phyloP scores from a whole-genome alignment of 2,888 invertebrate species.

The Caradrina clavipalpis region DNA sequence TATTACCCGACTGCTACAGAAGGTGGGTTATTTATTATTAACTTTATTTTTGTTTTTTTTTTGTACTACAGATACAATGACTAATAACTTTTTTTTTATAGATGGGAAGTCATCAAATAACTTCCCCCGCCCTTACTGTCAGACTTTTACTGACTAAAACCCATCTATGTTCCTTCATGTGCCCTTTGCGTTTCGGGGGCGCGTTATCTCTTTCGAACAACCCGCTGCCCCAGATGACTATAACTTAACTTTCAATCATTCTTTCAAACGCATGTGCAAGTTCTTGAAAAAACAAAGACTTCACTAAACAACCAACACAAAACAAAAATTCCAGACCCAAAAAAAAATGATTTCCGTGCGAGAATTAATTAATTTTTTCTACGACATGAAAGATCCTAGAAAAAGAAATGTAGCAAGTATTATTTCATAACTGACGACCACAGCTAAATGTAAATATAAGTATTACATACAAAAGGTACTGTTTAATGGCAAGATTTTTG shows the following conservation, averaged over 20 bases:
- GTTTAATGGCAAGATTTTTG: constrained; percentile 31
- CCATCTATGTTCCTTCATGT: no score
- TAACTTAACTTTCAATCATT: neutral
- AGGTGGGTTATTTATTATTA: no score
- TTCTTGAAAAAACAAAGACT: neutral
- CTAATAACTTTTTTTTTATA: neutral
- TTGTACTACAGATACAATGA: no score
- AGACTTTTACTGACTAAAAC: no score
- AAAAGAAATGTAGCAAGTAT: constrained; percentile 27
- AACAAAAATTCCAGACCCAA: neutral
- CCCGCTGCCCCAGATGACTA: no score
- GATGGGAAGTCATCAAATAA: no score
- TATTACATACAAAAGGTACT: constrained; percentile 30
- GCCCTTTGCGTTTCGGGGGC: no score
- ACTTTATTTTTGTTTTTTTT: no score
- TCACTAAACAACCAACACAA: neutral
- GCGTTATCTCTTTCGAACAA: no score
- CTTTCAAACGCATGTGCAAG: neutral
- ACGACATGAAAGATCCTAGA: neutral
- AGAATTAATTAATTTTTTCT: constrained; percentile 25
- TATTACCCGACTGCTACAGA: no score
- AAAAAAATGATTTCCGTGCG: neutral
- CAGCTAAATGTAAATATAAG: constrained; percentile 28
- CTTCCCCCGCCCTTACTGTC: no score
- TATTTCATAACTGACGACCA: constrained; percentile 10